Conservation (phyloP, 2,888 invertebrate species). For the Spisula solida region DNA sequence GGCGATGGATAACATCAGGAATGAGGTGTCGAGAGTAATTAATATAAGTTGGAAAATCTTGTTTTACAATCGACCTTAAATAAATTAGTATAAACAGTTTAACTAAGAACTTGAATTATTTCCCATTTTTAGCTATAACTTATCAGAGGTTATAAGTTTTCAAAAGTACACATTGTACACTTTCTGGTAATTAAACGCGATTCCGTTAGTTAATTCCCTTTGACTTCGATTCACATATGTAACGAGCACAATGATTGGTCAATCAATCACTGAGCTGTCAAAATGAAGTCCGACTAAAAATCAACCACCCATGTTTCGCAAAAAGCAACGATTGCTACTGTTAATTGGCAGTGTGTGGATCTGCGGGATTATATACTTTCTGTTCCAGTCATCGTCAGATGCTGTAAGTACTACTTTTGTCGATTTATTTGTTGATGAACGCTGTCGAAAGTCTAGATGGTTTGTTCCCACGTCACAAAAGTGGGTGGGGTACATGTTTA, state of each 20-base stretch:
- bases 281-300: slow-evolving; percentile 44
- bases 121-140: too few species aligned
- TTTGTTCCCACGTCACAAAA: slow-evolving; percentile 46
- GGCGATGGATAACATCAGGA: too few species aligned
- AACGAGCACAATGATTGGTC: slow-evolving; percentile 49
- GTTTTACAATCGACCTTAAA: too few species aligned
- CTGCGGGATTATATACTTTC: slow-evolving; percentile 78
- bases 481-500: slow-evolving; percentile 36
- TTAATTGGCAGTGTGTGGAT: slow-evolving; percentile 81
- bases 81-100: too few species aligned
- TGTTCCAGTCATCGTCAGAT: slow-evolving; percentile 74
- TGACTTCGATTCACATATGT: slow-evolving; percentile 9
- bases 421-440: background rate
- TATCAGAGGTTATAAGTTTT: too few species aligned
- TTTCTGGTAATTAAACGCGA: too few species aligned
- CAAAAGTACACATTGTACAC: too few species aligned
- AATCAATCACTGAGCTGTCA: slow-evolving; percentile 42
- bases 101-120: too few species aligned
- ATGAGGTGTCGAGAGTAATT: too few species aligned
- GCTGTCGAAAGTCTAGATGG: background rate
- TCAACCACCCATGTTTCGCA: slow-evolving; percentile 76
- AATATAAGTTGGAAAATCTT: too few species aligned
- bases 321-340: slow-evolving; percentile 81
- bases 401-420: slow-evolving; percentile 68
- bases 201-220: background rate